phyloP scores from a whole-genome alignment of 2,797 vertebrate genomes.

The Denticeps clupeoides region DNA sequence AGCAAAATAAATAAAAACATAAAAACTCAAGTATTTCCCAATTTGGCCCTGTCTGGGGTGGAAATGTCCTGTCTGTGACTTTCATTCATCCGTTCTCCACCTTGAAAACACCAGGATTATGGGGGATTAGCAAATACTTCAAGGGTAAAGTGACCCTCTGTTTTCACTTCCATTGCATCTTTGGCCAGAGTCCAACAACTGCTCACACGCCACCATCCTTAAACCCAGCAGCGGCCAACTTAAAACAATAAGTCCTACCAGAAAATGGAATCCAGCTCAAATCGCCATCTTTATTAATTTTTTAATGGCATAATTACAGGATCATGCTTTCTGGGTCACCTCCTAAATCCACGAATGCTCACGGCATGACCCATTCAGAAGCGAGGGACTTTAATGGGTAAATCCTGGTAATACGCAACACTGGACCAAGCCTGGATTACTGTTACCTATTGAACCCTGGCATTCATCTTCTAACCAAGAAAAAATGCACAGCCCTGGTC shows the following conservation, averaged over 20 bases:
- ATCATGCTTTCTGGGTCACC: constrained; percentile 8
- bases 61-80: too few relatives aligned
- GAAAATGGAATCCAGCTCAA: too few relatives aligned
- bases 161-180: not conserved
- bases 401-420: constrained; percentile 8
- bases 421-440: not conserved
- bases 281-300: not conserved
- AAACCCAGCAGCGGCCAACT: too few relatives aligned
- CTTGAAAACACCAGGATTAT: too few relatives aligned
- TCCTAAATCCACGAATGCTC: constrained; percentile 8
- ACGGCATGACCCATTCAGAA: constrained; percentile 19
- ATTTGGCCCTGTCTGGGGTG: too few relatives aligned
- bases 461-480: too few relatives aligned
- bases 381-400: constrained; percentile 10
- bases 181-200: not conserved
- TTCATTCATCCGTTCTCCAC: too few relatives aligned
- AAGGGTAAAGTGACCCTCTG: not conserved
- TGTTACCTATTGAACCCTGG: too few relatives aligned
- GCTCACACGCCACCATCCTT: not conserved
- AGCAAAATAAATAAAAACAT: too few relatives aligned
- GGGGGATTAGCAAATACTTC: constrained; percentile 3
- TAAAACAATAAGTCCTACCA: too few relatives aligned
- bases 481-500: too few relatives aligned
- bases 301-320: constrained; percentile 9
- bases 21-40: not conserved